Conservation (phyloP, 1,140 invertebrate species). For the Tetramorium alpestre region DNA sequence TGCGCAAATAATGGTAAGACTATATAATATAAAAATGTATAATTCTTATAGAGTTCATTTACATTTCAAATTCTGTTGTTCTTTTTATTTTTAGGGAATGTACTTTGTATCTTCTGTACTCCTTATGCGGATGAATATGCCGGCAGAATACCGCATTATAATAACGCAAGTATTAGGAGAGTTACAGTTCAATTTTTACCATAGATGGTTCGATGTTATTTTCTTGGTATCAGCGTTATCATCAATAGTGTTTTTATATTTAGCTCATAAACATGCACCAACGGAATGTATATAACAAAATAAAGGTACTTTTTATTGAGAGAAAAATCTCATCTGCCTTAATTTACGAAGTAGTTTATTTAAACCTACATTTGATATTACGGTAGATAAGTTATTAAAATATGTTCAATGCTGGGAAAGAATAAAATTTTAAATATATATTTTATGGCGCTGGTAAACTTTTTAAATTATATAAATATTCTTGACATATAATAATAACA, state of each 20-base stretch:
- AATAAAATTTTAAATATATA: not conserved
- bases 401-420: not conserved
- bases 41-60: not conserved
- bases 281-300: constrained; percentile 82
- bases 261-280: constrained; percentile 94
- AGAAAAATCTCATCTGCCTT: not conserved
- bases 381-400: not conserved
- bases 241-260: constrained; percentile 97
- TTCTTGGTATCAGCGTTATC: constrained; percentile 98
- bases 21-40: not conserved
- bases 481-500: not conserved
- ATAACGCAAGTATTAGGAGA: constrained; percentile 99
- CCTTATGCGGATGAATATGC: constrained; percentile 99
- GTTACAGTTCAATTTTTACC: constrained; percentile 99
- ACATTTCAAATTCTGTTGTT: constrained; percentile 12
- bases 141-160: constrained; percentile 97
- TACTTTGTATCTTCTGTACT: constrained; percentile 99
- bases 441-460: not conserved
- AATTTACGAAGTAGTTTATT: constrained; percentile 38
- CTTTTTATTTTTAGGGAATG: constrained; percentile 92
- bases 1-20: constrained; percentile 98
- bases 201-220: constrained; percentile 99
- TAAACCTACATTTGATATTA: constrained; percentile 20
- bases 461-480: constrained; percentile 20
- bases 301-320: constrained; percentile 65